Percentiles rank a stretch among this genome's conserved stretches.
Evolutionary conservation across 2,888 invertebrate genomes (phyloP).

Genomic region (Maniola hyperantus): DNA sequence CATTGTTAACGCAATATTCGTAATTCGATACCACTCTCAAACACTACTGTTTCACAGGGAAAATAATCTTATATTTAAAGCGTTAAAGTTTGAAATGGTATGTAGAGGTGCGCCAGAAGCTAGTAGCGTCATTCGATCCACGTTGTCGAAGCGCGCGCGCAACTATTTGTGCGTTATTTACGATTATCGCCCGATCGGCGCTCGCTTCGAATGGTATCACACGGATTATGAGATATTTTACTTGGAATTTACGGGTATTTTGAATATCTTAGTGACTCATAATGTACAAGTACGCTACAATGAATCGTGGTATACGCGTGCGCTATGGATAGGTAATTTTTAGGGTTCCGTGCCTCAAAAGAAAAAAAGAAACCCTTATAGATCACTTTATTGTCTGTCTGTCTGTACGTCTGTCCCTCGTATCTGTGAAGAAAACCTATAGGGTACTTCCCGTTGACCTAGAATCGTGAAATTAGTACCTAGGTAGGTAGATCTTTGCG

Average conservation of each 20-base stretch:
- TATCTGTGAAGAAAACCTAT: too few relatives aligned
- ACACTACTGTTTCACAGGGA: slow-evolving; percentile 2
- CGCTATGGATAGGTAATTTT: not conserved
- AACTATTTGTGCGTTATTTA: slow-evolving; percentile 60
- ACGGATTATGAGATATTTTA: slow-evolving; percentile 53
- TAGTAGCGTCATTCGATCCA: slow-evolving; percentile 58
- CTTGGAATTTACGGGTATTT: slow-evolving; percentile 43
- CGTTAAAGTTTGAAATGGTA: slow-evolving; percentile 9
- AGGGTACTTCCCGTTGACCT: too few relatives aligned
- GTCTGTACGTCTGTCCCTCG: too few relatives aligned
- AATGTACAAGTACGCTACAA: slow-evolving; percentile 1
- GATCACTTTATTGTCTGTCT: too few relatives aligned
- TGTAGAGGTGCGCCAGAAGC: slow-evolving; percentile 34
- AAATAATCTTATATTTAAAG: not conserved
- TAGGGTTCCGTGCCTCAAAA: too few relatives aligned
- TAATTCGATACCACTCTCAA: slow-evolving; percentile 31
- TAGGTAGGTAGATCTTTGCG: too few relatives aligned
- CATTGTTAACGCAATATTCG: slow-evolving; percentile 38
- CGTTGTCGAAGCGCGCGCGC: slow-evolving; percentile 50
- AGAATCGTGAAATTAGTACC: too few relatives aligned
- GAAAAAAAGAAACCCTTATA: too few relatives aligned
- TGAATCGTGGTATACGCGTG: slow-evolving; percentile 4
- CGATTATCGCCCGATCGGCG: slow-evolving; percentile 51
- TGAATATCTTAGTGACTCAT: slow-evolving; percentile 39
- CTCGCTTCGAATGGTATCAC: slow-evolving; percentile 56